A percentile compares a stretch with the other conserved stretches of the same genome.
phyloP scores from a whole-genome alignment of 35 echinoderm and acorn worm species.

The Diadema setosum region DNA sequence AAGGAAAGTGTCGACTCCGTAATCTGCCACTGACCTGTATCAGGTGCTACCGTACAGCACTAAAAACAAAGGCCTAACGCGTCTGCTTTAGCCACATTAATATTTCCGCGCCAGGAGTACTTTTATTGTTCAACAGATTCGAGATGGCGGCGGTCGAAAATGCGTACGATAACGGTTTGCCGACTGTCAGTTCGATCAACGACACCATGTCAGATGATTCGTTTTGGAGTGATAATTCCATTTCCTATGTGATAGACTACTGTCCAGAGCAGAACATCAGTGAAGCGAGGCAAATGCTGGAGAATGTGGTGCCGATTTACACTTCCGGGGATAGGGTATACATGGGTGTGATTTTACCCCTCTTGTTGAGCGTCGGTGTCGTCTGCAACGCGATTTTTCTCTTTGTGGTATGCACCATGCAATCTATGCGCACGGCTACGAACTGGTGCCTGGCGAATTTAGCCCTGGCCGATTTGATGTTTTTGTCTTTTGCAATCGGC shows the following conservation, averaged over 20 bases:
- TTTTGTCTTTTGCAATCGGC: slow-evolving; percentile 9
- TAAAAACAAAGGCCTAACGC: too few species aligned
- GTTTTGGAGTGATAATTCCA: not conserved
- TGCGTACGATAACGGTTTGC: not conserved
- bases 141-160: too few species aligned
- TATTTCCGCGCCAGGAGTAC: too few species aligned
- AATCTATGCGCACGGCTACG: slow-evolving; percentile 52
- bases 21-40: too few species aligned
- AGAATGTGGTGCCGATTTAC: not conserved
- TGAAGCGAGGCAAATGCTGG: not conserved
- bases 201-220: too few species aligned
- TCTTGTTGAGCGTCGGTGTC: slow-evolving; percentile 35
- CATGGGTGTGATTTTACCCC: slow-evolving; percentile 28
- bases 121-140: too few species aligned
- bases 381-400: slow-evolving; percentile 52
- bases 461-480: slow-evolving; percentile 57
- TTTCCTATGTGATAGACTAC: not conserved
- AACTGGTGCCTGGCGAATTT: slow-evolving; percentile 65
- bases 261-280: not conserved
- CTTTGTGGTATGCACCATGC: slow-evolving; percentile 38
- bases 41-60: too few species aligned
- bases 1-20: too few species aligned
- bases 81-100: too few species aligned
- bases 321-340: not conserved
- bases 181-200: not conserved